Base-by-base conservation (phyloP, 2,797 vertebrate genomes). In the Glyptemys insculpta region DNA sequence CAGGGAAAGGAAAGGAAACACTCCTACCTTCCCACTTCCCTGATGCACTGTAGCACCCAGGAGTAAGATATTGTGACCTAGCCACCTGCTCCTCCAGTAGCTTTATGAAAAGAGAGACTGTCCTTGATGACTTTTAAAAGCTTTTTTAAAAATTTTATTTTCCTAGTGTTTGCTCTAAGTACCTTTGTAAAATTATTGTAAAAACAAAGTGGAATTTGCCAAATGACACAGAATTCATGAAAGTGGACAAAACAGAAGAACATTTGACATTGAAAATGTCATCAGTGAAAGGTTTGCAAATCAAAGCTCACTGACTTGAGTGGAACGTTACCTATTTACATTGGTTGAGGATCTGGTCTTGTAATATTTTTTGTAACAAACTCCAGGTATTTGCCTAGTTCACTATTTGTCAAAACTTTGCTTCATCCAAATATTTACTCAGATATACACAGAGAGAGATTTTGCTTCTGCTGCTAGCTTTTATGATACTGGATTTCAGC, bases 381-480 rank as follows among this genome's bases (percentile, higher is more conserved):
- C 94, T 95, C 94, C 96, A 96, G 74, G 76, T 95, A 92, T 94
- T 96, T 94, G 90, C 89, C 88, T 72, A 5, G 18, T 81, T 92
- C 92, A 87, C 0, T 4, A 84, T 83, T 95, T 68, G 94, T 96
- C 88, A 86, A 89, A 95, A 49, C 82, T 95, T 86, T n/a, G 49
- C 85, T 96, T 94, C 86, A 91, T 93, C 80, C 92, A 76, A 37
- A 37, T 31, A 0, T 86, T 97, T 82, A 82, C 68, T 95, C 86
- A 57, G 93, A 96, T 12, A 21, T 68, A 82, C 52, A 56, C 11
- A 94, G 88, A 76, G 65, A 90, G 96, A 90, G 14, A 12, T 79
- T 97, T 96, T 81, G 84, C 88, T 93, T 88, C 94, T 96, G 82
- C 89, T 94, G 31, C 31, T 4, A 90, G 87, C 72, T 94, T 94